These are phyloP conservation scores for Axinella damicornis DNA, from an alignment of 37 sponge, comb jelly and placozoan species.

Conservation along the genomic window DNA sequence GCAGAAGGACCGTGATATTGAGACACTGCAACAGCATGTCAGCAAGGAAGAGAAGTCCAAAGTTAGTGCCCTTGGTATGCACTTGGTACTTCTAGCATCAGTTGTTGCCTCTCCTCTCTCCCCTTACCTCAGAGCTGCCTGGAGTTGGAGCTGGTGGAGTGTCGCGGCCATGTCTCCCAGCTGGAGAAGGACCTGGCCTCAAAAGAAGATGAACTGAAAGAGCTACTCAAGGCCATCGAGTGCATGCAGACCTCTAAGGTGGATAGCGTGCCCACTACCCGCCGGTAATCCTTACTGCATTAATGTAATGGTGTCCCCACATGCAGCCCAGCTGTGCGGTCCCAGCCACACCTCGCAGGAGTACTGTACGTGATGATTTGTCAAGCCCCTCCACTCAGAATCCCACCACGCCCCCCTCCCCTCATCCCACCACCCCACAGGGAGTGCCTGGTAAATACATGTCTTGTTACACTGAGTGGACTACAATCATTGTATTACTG, in stretches of 20 bases:
- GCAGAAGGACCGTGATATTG: conserved; percentile 48
- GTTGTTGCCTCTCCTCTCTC: background rate
- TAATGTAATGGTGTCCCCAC: too few relatives aligned
- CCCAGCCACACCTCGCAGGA: too few relatives aligned
- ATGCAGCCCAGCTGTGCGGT: too few relatives aligned
- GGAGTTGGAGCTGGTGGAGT: background rate
- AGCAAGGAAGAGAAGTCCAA: conserved; percentile 16
- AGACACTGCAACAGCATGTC: conserved; percentile 25
- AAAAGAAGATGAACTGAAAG: conserved; percentile 36
- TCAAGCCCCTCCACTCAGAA: background rate
- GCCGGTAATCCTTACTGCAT: too few relatives aligned
- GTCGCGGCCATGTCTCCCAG: background rate
- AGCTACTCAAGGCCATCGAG: conserved; percentile 36
- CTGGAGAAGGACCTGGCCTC: conserved; percentile 5
- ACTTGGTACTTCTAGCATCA: too few relatives aligned
- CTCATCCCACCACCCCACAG: too few relatives aligned
- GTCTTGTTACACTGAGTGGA: too few relatives aligned
- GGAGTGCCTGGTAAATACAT: too few relatives aligned
- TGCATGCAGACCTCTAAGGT: background rate
- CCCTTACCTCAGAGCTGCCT: background rate
- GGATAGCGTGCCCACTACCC: too few relatives aligned
- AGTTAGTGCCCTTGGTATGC: too few relatives aligned
- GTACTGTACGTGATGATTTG: too few relatives aligned
- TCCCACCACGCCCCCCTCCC: background rate
- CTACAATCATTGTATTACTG: too few relatives aligned